Evolutionary conservation across 2,113 vertebrate species (phyloP).

Genomic region (Clinocottus analis): DNA sequence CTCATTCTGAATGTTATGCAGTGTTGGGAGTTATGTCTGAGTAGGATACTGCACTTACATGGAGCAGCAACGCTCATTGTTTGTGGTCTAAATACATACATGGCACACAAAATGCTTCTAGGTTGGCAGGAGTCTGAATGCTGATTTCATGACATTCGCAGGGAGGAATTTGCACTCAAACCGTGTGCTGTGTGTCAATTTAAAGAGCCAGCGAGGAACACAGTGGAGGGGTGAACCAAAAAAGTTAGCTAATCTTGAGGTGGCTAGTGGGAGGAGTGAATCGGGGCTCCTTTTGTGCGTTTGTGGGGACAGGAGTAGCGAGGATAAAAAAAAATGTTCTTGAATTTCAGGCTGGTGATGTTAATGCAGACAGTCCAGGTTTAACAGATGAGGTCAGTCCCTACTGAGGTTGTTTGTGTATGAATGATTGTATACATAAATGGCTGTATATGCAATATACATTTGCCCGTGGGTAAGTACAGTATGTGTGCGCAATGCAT

Average conservation of each 20-base stretch:
- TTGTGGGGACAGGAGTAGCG: conserved; percentile 44
- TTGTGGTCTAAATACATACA: conserved; percentile 31
- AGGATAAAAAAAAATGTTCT: conserved; percentile 44
- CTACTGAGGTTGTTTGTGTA: conserved; percentile 79
- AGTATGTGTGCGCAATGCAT: conserved; percentile 66
- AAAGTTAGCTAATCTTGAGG: conserved; percentile 1
- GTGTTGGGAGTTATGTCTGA: not conserved
- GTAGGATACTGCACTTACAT: not conserved
- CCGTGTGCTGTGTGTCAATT: conserved; percentile 18
- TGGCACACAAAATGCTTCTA: conserved; percentile 64
- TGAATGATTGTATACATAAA: conserved; percentile 78
- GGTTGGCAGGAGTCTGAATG: conserved; percentile 64
- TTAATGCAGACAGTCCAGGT: conserved; percentile 70
- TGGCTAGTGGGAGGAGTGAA: conserved; percentile 32
- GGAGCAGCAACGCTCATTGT: not conserved
- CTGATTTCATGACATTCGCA: conserved; percentile 8
- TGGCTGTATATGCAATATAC: conserved; percentile 75
- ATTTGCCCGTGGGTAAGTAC: conserved; percentile 69
- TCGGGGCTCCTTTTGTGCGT: conserved; percentile 55
- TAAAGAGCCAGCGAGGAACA: conserved; percentile 17
- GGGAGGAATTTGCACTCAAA: conserved; percentile 19
- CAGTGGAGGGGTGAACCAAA: not conserved
- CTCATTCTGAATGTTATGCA: not conserved
- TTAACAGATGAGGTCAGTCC: conserved; percentile 76
- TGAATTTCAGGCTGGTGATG: conserved; percentile 80